These are phyloP conservation scores for Sibirionetta formosa DNA, from an alignment of 2,797 vertebrate genomes.

Conservation along the genomic window DNA sequence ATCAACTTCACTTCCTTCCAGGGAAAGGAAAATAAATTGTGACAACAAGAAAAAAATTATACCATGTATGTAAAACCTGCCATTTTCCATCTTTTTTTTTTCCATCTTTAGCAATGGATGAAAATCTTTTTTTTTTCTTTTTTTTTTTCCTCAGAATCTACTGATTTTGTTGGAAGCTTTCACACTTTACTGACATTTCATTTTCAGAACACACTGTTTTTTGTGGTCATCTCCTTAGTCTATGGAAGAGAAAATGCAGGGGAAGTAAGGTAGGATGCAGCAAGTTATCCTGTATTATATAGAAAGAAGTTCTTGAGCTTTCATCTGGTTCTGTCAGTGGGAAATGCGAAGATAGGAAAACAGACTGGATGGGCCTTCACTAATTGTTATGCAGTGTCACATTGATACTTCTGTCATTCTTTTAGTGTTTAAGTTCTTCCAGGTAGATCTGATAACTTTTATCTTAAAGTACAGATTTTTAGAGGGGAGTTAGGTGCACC, in stretches of 20 bases:
- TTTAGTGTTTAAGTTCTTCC: not conserved
- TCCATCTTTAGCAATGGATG: not conserved
- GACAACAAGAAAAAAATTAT: not conserved
- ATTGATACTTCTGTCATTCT: not conserved
- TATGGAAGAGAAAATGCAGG: not conserved
- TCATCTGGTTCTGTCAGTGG: not conserved
- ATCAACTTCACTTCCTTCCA: not conserved
- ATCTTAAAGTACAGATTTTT: not conserved
- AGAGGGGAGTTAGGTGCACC: not conserved
- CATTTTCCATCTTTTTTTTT: not conserved
- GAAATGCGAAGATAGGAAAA: not conserved
- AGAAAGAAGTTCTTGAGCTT: not conserved
- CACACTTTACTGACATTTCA: not conserved
- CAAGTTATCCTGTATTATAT: not conserved
- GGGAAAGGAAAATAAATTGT: not conserved
- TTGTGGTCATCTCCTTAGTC: not conserved
- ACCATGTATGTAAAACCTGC: not conserved
- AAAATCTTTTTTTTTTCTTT: not conserved
- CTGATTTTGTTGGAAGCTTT: not conserved
- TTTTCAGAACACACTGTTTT: not conserved
- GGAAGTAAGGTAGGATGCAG: not conserved
- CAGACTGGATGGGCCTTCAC: not conserved
- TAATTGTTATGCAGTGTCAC: not conserved
- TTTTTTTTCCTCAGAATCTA: not conserved
- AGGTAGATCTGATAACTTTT: not conserved